phyloP scores from a whole-genome alignment of 1,140 invertebrate species.

The Caerostris darwini region DNA sequence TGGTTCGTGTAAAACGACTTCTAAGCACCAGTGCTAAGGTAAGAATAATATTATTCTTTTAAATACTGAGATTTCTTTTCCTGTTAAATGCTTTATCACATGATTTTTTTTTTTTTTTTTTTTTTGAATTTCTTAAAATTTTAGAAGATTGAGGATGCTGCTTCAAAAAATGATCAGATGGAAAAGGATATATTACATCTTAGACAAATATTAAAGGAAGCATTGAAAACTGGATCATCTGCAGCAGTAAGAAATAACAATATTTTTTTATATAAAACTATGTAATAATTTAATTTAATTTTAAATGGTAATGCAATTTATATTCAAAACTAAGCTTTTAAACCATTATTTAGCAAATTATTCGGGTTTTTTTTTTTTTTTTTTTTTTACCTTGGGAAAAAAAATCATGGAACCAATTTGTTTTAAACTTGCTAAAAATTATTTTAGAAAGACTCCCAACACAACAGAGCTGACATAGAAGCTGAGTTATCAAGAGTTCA shows the following conservation, averaged over 20 bases:
- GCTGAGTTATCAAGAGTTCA: constrained; percentile 91
- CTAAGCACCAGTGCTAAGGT: constrained; percentile 95
- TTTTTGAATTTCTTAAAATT: neutral
- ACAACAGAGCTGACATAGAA: constrained; percentile 84
- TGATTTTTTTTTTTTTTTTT: neutral
- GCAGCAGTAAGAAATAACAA: constrained; percentile 16
- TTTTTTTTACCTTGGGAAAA: neutral
- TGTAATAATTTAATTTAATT: neutral
- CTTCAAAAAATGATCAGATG: constrained; percentile 85
- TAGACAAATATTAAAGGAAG: constrained; percentile 90
- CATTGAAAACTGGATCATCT: constrained; percentile 81
- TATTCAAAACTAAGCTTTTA: neutral
- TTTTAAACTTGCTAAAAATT: neutral
- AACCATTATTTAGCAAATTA: neutral
- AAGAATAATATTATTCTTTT: constrained; percentile 79
- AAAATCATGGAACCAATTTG: too few species aligned
- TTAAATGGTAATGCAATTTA: neutral
- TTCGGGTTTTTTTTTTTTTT: neutral
- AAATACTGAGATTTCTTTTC: neutral
- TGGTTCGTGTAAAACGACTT: constrained; percentile 90
- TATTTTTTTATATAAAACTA: neutral
- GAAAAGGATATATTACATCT: constrained; percentile 93
- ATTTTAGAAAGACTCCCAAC: constrained; percentile 46
- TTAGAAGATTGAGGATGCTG: constrained; percentile 73
- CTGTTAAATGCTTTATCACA: neutral